A percentile compares a stretch with the other conserved stretches of the same genome.
Conservation (phyloP, 2,113 vertebrate genomes). For the Erythrocercus mccallii region DNA sequence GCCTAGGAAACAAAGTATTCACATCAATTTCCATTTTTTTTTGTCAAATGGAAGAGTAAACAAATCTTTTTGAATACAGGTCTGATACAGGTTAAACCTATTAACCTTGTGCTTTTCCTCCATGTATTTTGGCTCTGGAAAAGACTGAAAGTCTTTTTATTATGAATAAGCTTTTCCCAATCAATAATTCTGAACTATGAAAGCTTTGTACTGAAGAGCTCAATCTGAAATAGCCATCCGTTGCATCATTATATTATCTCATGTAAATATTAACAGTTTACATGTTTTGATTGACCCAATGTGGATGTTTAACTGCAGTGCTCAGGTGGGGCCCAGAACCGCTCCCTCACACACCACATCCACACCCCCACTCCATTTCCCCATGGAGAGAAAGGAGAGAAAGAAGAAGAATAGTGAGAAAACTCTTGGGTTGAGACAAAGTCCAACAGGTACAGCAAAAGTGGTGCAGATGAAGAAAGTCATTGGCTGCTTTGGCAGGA, state of each 20-base stretch:
- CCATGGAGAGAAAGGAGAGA: rapidly evolving
- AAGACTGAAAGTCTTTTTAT: neutral
- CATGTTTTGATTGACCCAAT: neutral
- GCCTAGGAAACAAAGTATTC: neutral
- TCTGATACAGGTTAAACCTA: neutral
- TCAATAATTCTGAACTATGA: neutral
- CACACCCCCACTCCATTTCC: rapidly evolving
- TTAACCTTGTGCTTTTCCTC: neutral
- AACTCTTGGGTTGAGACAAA: neutral
- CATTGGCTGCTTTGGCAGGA: neutral
- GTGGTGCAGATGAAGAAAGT: neutral
- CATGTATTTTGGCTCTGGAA: neutral
- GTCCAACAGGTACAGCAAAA: neutral
- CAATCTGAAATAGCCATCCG: neutral
- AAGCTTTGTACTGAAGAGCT: neutral
- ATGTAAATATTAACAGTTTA: neutral
- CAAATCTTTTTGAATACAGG: neutral
- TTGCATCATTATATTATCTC: neutral
- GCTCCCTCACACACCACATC: neutral
- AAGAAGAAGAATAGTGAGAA: neutral
- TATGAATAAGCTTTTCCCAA: neutral
- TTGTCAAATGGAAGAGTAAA: neutral
- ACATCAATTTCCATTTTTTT: neutral
- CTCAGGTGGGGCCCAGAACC: neutral
- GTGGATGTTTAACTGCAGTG: neutral